phyloP scores from a whole-genome alignment of 2,113 vertebrate species.

The Pterocles burchelli region DNA sequence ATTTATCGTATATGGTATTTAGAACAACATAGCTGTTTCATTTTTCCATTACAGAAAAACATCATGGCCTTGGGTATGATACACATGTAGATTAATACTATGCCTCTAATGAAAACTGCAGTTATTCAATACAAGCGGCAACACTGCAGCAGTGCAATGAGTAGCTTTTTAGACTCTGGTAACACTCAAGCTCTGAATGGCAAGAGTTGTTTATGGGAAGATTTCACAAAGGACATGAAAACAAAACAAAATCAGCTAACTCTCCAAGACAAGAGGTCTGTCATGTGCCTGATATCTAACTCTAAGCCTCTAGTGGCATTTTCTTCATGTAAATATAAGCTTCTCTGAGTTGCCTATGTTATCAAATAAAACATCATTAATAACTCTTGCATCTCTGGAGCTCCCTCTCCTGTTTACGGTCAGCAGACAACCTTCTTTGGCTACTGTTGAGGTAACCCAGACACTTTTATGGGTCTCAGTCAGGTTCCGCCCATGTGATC shows the following conservation, averaged over 20 bases:
- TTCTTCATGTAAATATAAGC: conserved; percentile 16
- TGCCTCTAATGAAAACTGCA: not conserved
- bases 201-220: not conserved
- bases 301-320: not conserved
- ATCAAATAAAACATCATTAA: not conserved
- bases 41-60: not conserved
- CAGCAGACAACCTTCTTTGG: not conserved
- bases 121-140: not conserved
- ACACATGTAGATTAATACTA: not conserved
- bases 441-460: not conserved
- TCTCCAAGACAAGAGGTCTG: not conserved
- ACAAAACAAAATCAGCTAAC: conserved; percentile 16
- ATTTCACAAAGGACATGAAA: conserved; percentile 27
- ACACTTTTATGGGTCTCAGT: not conserved
- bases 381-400: conserved; percentile 47
- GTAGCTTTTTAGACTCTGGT: not conserved
- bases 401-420: conserved; percentile 44
- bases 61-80: not conserved
- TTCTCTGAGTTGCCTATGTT: not conserved
- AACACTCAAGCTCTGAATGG: not conserved
- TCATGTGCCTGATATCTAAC: conserved; percentile 26
- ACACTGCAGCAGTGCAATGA: not conserved
- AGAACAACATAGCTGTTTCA: not conserved
- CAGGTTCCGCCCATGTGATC: not conserved
- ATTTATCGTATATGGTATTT: not conserved